These are phyloP conservation scores for Pao palembangensis DNA, from an alignment of 2,113 vertebrate genomes.

Conservation along the genomic window DNA sequence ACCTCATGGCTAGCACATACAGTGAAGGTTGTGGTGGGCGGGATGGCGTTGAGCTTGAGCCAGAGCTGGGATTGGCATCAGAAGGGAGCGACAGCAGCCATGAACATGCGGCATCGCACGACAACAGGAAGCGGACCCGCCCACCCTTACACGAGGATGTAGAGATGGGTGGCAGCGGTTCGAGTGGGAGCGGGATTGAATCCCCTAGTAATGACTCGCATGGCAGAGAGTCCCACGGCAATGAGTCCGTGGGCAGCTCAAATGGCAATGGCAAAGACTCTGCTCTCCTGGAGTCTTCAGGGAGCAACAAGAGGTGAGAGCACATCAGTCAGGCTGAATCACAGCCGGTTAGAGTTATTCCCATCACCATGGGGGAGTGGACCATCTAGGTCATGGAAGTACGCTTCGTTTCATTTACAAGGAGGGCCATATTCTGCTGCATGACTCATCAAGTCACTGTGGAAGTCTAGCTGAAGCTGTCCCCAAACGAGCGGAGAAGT, in stretches of 20 bases:
- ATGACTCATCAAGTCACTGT: conserved; percentile 28
- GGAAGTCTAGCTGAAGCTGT: not conserved
- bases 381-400: conserved; percentile 52
- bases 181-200: conserved; percentile 81
- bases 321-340: not conserved
- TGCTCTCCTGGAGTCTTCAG: conserved; percentile 74
- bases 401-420: conserved; percentile 32
- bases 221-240: conserved; percentile 79
- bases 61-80: conserved; percentile 60
- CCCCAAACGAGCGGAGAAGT: too few species aligned
- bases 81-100: conserved; percentile 77
- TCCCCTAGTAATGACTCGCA: conserved; percentile 80
- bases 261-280: conserved; percentile 80
- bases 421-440: conserved; percentile 13
- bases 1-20: conserved; percentile 70
- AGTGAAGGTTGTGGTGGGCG: conserved; percentile 23
- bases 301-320: conserved; percentile 80
- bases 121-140: conserved; percentile 55
- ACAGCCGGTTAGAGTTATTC: not conserved
- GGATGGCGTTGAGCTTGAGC: conserved; percentile 46
- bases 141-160: conserved; percentile 79
- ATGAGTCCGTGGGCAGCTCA: conserved; percentile 76
- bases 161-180: conserved; percentile 83
- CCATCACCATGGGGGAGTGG: not conserved
- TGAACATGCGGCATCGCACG: conserved; percentile 38